Evolutionary conservation across 2,113 vertebrate genomes (phyloP), one percentile per base, ranked within the genome.

Genomic region (Clarias batrachus): DNA sequence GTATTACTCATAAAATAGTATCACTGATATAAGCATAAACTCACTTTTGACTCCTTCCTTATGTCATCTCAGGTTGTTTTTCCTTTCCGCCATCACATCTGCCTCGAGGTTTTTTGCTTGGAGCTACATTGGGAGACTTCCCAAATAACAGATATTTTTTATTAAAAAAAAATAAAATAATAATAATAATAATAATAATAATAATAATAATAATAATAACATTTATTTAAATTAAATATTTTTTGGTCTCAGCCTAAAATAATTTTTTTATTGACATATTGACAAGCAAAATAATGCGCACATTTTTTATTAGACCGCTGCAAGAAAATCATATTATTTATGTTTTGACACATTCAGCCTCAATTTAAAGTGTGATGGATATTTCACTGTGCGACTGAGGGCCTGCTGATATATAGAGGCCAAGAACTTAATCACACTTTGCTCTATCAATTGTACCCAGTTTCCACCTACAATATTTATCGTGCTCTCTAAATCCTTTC

Each of bases 391-490:
- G 27, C 21, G 66, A 70, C 14, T 14, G 37, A 30, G 3, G 30
- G 25, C 14, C 57, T 5, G 11, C 9, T 79, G 27, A 19, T 56
- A 30, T 85, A 41, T 13, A 37, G 76, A 14, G 13, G 12, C 1
- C n/a, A 25, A 2, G 14, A 41, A 54, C 79, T 65, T 66, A n/a
- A 77, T 33, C n/a, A 56, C 37, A 78, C 19, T 13, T 57, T 1
- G 1, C 8, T 54, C 62, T n/a, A 63, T 63, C 25, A 41, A 77
- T 37, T 76, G 52, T 33, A 62, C 0, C 63, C 19, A 41, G 23
- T 77, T 77, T 85, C 17, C 60, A 27, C 41, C 59, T 33, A 76
- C 30, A 81, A 41, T 41, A 25, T 81, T 60, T 80, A 80, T 62
- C 17, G 2, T 33, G n/a, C 27, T 37, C 12, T 30, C 27, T 59